These are phyloP conservation scores for Numenius arquata DNA, from an alignment of 2,113 vertebrate genomes.

Conservation along the genomic window DNA sequence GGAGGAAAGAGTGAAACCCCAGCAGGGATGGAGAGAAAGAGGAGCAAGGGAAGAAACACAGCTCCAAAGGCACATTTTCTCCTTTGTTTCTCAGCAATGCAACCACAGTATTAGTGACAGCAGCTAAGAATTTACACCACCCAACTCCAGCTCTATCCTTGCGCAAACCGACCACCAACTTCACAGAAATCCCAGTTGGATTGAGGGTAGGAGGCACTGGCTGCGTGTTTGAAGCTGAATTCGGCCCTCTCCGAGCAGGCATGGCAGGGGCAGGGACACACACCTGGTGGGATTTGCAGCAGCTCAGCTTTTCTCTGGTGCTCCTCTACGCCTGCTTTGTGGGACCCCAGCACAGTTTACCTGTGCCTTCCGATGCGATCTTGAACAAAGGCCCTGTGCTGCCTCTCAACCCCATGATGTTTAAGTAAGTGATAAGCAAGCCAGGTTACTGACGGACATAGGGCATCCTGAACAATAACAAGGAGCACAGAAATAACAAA, in stretches of 20 bases:
- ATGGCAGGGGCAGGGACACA: neutral
- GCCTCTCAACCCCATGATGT: neutral
- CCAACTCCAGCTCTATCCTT: neutral
- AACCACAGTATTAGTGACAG: neutral
- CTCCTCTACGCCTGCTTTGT: neutral
- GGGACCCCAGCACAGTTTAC: neutral
- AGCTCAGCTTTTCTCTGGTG: neutral
- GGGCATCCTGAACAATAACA: neutral
- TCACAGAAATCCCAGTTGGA: slow-evolving; percentile 5
- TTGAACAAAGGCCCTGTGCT: neutral
- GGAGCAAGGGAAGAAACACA: neutral
- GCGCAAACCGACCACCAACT: neutral
- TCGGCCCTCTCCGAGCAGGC: neutral
- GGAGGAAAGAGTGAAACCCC: neutral
- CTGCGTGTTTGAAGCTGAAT: neutral
- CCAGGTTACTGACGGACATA: neutral
- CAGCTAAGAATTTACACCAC: neutral
- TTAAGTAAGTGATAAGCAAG: neutral
- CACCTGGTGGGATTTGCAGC: neutral
- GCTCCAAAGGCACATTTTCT: slow-evolving; percentile 21
- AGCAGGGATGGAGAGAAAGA: neutral
- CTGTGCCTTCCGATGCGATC: neutral
- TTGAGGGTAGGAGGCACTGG: neutral
- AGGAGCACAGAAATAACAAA: neutral
- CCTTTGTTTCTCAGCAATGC: slow-evolving; percentile 5